Conservation (phyloP, 2,113 vertebrate species). For the Trogon surrucura region DNA sequence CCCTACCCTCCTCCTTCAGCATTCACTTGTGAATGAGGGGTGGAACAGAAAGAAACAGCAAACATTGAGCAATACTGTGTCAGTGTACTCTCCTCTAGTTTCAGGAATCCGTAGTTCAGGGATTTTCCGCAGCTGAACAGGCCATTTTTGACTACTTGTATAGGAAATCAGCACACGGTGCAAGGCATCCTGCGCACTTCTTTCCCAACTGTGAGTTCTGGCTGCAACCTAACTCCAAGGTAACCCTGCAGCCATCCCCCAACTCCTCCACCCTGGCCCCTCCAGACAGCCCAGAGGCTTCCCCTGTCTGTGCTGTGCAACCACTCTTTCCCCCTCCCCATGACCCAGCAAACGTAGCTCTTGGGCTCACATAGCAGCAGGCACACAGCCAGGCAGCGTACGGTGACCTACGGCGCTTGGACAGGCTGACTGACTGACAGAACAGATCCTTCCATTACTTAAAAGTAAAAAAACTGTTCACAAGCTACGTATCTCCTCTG, state of each 20-base stretch:
- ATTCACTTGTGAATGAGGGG: accelerated
- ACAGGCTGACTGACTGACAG: accelerated
- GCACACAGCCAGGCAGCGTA: accelerated
- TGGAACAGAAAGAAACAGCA: background rate
- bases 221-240: background rate
- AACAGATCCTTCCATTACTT: background rate
- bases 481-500: background rate
- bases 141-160: background rate
- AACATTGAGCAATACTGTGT: too few relatives aligned
- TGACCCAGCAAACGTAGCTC: background rate
- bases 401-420: background rate
- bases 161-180: background rate
- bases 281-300: background rate
- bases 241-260: background rate
- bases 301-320: too few relatives aligned
- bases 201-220: background rate
- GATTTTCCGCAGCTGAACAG: background rate
- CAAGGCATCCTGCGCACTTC: background rate
- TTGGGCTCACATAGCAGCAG: accelerated
- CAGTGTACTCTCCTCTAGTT: background rate
- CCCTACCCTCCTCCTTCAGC: background rate
- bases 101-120: background rate
- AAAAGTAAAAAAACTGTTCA: background rate
- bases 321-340: background rate
- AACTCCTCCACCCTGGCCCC: background rate